Conservation (phyloP, 2,797 vertebrate species). For the Eulemur coronatus region DNA sequence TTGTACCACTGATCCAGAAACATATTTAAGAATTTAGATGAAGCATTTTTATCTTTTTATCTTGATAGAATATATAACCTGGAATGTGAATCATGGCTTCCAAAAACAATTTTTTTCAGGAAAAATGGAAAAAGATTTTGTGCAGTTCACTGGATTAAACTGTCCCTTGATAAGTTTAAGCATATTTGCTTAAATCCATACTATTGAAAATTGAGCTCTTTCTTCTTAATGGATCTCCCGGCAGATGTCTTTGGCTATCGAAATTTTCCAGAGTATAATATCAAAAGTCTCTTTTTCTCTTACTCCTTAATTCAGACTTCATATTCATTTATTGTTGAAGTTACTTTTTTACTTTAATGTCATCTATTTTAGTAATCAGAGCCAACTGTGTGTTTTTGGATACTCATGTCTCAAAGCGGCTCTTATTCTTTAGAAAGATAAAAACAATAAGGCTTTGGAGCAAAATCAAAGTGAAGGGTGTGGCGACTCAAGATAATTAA, state of each 20-base stretch:
- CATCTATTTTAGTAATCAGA: constrained; percentile 3
- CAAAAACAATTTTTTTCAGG: not conserved
- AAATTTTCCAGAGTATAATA: constrained; percentile 33
- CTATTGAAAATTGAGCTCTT: constrained; percentile 51
- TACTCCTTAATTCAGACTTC: not conserved
- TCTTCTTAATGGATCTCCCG: not conserved
- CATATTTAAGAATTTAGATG: not conserved
- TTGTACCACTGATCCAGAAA: not conserved
- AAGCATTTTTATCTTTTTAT: constrained; percentile 31
- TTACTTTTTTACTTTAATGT: constrained; percentile 14
- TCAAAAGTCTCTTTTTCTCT: not conserved
- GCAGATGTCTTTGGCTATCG: not conserved
- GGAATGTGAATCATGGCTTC: constrained; percentile 29
- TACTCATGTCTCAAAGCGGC: not conserved
- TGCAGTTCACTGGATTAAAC: constrained; percentile 7
- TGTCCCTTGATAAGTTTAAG: constrained; percentile 33
- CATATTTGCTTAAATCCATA: not conserved
- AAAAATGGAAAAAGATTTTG: constrained; percentile 33
- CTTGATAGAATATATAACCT: not conserved
- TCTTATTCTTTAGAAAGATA: not conserved
- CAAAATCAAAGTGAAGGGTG: not conserved
- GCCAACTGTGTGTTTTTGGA: not conserved
- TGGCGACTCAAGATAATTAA: not conserved
- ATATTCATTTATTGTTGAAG: not conserved
- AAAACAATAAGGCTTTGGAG: not conserved